Evolutionary conservation across 2,888 invertebrate species (phyloP).

Genomic region (Plagodis dolabraria): DNA sequence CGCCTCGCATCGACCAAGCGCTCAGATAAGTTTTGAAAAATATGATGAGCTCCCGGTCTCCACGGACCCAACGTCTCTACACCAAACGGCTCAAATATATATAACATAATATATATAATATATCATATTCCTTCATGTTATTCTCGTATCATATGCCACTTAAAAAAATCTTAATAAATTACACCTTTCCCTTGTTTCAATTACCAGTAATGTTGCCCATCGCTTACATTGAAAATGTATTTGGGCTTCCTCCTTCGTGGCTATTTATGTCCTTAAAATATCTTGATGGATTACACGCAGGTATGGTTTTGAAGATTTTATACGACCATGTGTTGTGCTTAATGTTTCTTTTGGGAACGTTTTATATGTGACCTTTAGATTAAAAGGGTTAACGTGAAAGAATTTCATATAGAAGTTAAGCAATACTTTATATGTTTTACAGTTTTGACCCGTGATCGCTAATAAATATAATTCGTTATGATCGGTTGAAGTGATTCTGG

Average conservation of each 20-base stretch:
- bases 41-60: too few species aligned
- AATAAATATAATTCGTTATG: too few species aligned
- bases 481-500: too few species aligned
- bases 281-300: constrained; percentile 19
- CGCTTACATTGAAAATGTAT: not conserved
- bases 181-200: constrained; percentile 3
- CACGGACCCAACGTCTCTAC: too few species aligned
- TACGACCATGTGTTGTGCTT: constrained; percentile 6
- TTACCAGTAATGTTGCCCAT: constrained; percentile 6
- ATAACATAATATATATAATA: too few species aligned
- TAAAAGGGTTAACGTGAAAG: constrained; percentile 2
- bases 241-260: not conserved
- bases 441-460: too few species aligned
- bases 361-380: constrained; percentile 4
- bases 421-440: too few species aligned
- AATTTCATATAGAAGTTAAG: too few species aligned
- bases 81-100: too few species aligned
- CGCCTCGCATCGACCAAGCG: too few species aligned
- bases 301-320: constrained; percentile 11
- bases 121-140: too few species aligned
- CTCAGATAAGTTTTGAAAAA: too few species aligned
- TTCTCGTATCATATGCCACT: not conserved
- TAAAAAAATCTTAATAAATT: constrained; percentile 3
- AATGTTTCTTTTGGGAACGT: not conserved
- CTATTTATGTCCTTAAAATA: constrained; percentile 15